Evolutionary conservation across 2,888 invertebrate species (phyloP), one percentile per base, ranked within the genome.

Genomic region (Zaprionus bogoriensis): DNA sequence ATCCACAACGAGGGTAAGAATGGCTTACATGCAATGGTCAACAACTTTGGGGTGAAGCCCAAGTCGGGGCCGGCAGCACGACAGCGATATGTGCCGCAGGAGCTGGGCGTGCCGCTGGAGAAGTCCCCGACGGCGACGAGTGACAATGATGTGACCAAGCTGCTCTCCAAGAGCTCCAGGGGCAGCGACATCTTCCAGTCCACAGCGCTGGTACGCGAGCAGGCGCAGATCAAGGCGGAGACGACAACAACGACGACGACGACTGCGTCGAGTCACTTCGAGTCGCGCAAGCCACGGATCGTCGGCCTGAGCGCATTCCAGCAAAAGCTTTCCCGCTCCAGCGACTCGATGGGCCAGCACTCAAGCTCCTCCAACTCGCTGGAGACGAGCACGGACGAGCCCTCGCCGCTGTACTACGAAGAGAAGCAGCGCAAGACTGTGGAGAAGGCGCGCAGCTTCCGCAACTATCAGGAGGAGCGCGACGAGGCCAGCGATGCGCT

Each of bases 401-500:
- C 82, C 1, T 76, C 87, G n/a, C 66, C 84, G 0, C 62, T 80
- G 2, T 82, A 77, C 48, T 84, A 86, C 48, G 77, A 80, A 28
- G 85, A 87, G 32, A 90, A 90, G 61, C 88, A 92, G 25, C 91
- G 92, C 68, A 93, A 93, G 89, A 92, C 93, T 19, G 93, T 95
- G 20, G 93, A 94, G 48, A 95, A 95, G 88, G 94, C 95, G 2
- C 94, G 94, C 69, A 95, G 95, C 83, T 95, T 95, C 90, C 93
- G 94, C 80, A 92, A 92, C 87, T 92, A 93, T 67, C 92, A 93
- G 27, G 93, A 93, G 74, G 87, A 88, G 3, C 72, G 60, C 7
- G 51, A 69, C 27, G 47, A 53, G 2, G 30, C 46, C 6, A 60
- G 19, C 17, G 38, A 67, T 1, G n/a, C 57, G 9, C 7, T 44